Percentiles rank a stretch among this genome's conserved stretches.
phyloP scores from a whole-genome alignment of 2,797 vertebrate genomes.

The Synaphobranchus kaupii region DNA sequence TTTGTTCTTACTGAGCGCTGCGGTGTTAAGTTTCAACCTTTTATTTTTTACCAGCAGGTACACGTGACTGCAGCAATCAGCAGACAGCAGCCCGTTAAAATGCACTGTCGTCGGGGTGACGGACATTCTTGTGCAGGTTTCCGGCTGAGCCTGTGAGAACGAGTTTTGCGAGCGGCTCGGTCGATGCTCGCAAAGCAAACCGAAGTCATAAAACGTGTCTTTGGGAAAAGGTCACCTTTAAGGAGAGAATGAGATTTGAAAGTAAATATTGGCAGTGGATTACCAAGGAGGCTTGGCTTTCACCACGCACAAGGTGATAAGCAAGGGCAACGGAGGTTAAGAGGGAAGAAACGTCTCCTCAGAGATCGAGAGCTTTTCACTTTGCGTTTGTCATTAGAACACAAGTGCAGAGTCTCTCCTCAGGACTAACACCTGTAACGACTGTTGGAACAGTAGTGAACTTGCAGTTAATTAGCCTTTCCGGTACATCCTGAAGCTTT shows the following conservation, averaged over 20 bases:
- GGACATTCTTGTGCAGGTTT: not conserved
- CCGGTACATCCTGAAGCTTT: not conserved
- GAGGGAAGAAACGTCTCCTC: not conserved
- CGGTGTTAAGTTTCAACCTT: not conserved
- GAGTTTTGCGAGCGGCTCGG: not conserved
- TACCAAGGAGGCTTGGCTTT: not conserved
- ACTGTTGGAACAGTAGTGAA: not conserved
- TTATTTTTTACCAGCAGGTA: not conserved
- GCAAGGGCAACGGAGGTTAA: not conserved
- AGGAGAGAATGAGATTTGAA: not conserved
- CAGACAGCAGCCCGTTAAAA: not conserved
- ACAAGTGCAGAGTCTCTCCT: not conserved
- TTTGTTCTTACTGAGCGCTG: not conserved
- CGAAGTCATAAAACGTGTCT: not conserved
- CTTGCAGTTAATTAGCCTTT: not conserved
- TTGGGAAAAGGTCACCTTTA: conserved; percentile 2
- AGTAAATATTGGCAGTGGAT: not conserved
- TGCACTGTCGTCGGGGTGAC: not conserved
- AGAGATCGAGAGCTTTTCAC: not conserved
- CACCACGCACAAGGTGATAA: not conserved
- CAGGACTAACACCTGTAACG: not conserved
- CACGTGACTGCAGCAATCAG: not conserved
- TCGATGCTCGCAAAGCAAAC: not conserved
- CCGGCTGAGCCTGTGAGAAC: not conserved
- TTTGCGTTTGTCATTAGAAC: not conserved